Evolutionary conservation across 2,888 invertebrate genomes (phyloP).

Genomic region (Agrilus mali): DNA sequence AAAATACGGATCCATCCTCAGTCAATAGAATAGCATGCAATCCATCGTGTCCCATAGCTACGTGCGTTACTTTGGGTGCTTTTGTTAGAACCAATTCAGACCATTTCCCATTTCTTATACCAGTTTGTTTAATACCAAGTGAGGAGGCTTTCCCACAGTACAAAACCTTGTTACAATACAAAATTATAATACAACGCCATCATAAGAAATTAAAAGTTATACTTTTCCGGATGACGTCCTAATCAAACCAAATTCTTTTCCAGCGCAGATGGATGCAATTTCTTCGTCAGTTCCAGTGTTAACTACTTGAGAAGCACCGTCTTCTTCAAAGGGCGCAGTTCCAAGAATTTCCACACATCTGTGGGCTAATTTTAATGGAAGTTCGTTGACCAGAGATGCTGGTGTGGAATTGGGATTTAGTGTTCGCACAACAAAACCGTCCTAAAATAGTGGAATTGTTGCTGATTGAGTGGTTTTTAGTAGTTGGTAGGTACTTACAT

Average conservation of each 20-base stretch:
- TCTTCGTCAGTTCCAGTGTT: conserved; percentile 56
- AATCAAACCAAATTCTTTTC: conserved; percentile 83
- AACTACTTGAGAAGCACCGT: conserved; percentile 32
- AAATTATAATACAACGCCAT: neutral
- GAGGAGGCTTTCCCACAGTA: conserved; percentile 80
- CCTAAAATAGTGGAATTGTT: conserved; percentile 36
- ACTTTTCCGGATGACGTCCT: conserved; percentile 78
- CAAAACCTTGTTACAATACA: conserved; percentile 43
- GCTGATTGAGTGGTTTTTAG: neutral
- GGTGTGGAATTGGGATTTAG: conserved; percentile 50
- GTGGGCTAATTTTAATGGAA: conserved; percentile 63
- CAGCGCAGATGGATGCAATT: conserved; percentile 61
- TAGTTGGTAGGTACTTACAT: conserved; percentile 41
- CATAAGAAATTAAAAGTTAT: conserved; percentile 9
- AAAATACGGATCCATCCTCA: conserved; percentile 84
- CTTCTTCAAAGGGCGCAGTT: conserved; percentile 58
- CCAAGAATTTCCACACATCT: conserved; percentile 71
- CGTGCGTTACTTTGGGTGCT: conserved; percentile 58
- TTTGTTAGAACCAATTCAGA: conserved; percentile 52
- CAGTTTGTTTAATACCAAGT: conserved; percentile 66
- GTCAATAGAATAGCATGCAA: conserved; percentile 82
- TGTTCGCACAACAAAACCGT: conserved; percentile 67
- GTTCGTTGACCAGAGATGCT: conserved; percentile 45
- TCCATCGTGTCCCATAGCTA: conserved; percentile 88
- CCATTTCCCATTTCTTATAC: conserved; percentile 43